Evolutionary conservation across 2,797 vertebrate species (phyloP).

Genomic region (Mormyrops attenuatus): DNA sequence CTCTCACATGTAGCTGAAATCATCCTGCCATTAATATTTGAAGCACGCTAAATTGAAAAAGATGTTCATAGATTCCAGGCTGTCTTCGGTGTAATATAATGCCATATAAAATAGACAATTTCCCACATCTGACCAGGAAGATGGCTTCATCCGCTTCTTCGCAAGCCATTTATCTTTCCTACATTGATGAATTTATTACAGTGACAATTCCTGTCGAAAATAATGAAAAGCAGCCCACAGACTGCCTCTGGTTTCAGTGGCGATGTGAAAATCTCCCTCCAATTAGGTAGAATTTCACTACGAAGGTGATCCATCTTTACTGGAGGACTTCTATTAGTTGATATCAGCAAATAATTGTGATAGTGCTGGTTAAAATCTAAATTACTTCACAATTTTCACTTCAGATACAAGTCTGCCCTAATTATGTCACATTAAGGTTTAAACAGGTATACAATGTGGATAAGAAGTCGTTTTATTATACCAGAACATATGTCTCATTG

Average conservation of each 20-base stretch:
- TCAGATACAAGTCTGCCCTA: slow-evolving; percentile 38
- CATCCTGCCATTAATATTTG: slow-evolving; percentile 78
- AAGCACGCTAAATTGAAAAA: slow-evolving; percentile 75
- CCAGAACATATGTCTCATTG: neutral
- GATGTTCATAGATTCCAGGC: slow-evolving; percentile 71
- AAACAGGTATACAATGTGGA: slow-evolving; percentile 24
- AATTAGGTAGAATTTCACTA: slow-evolving; percentile 68
- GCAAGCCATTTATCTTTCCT: slow-evolving; percentile 80
- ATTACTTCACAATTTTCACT: slow-evolving; percentile 40
- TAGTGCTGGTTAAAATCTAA: slow-evolving; percentile 49
- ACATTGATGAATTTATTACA: slow-evolving; percentile 83
- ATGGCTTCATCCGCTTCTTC: slow-evolving; percentile 71
- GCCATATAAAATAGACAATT: slow-evolving; percentile 75
- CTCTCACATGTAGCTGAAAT: slow-evolving; percentile 69
- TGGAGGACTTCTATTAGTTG: slow-evolving; percentile 46
- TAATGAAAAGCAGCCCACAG: slow-evolving; percentile 78
- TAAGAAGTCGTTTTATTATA: neutral
- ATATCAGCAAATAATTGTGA: slow-evolving; percentile 40
- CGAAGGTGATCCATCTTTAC: slow-evolving; percentile 61
- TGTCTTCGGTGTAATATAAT: slow-evolving; percentile 74
- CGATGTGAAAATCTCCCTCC: slow-evolving; percentile 64
- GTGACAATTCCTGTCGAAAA: slow-evolving; percentile 70
- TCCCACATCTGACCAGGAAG: slow-evolving; percentile 66
- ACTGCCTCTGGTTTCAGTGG: slow-evolving; percentile 64
- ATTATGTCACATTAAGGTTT: slow-evolving; percentile 34